Base-by-base conservation (phyloP, 2,797 vertebrate species). In the Parambassis ranga region DNA sequence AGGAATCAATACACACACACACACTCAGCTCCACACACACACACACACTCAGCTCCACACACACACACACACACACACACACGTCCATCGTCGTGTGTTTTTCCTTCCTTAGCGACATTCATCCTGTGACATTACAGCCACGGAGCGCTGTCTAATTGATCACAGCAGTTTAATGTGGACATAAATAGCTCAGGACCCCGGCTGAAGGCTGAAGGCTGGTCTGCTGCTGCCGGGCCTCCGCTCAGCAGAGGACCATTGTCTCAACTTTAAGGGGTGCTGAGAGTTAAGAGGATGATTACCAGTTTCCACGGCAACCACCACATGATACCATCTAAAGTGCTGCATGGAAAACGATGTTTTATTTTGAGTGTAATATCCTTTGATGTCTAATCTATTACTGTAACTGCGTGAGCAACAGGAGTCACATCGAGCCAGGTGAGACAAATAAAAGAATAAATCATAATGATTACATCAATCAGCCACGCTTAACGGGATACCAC, bases 301-400 rank as follows among this genome's bases (percentile, higher is more conserved):
- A 56, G 88, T 90, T 90, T 53, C 87, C 76, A 87, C 81, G 79
- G 86, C 65, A 87, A 89, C 88, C 44, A 28, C 30, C 53, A 11
- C 18, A 11, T 8, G 7, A 11, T 44, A 35, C 7, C 19, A 11
- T 36, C 3, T 14, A 16, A 6, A 52, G 49, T 3, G 6, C 20
- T 41, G 35, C 26, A 18, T 15, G 11, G 20, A 28, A 20, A 46
- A 65, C 7, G 3, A 37, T 30, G 13, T 42, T 63, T 26, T n/a
- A n/a, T n/a, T n/a, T n/a, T n/a, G n/a, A n/a, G n/a, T n/a, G n/a
- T n/a, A n/a, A n/a, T n/a, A n/a, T n/a, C n/a, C n/a, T n/a, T n/a
- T n/a, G n/a, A n/a, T n/a, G n/a, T n/a, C n/a, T n/a, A n/a, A n/a
- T n/a, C n/a, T n/a, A n/a, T n/a, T n/a, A n/a, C n/a, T n/a, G n/a